phyloP scores from a whole-genome alignment of 2,888 invertebrate genomes.

The Drosophila leonis region DNA sequence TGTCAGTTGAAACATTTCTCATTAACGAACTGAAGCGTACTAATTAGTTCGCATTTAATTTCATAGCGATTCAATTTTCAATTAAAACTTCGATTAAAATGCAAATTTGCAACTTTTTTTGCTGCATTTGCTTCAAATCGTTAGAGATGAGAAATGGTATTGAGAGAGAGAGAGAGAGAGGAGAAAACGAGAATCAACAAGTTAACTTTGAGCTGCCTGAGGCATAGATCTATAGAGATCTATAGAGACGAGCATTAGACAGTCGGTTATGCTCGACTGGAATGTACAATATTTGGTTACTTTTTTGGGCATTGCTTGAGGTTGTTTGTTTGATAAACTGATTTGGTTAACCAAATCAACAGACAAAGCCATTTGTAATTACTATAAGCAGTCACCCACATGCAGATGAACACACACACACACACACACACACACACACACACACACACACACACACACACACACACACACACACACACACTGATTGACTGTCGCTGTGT shows the following conservation, averaged over 20 bases:
- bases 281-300: no score
- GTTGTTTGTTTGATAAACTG: constrained; percentile 34
- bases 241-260: not conserved
- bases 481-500: constrained; percentile 35
- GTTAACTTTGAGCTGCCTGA: not conserved
- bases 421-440: not conserved
- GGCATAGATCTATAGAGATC: not conserved
- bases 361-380: constrained; percentile 50
- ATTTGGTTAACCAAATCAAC: constrained; percentile 30
- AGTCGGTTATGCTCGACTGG: not conserved
- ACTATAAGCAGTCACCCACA: constrained; percentile 35
- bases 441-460: not conserved
- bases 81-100: constrained; percentile 18
- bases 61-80: not conserved
- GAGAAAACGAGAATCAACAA: not conserved
- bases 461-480: not conserved
- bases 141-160: constrained; percentile 4
- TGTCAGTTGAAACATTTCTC: not conserved
- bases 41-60: not conserved
- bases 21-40: not conserved
- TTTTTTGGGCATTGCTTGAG: constrained; percentile 12
- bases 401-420: not conserved
- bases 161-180: not conserved
- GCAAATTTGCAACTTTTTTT: constrained; percentile 4
- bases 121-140: not conserved